A percentile compares a stretch with the other conserved stretches of the same genome.
Evolutionary conservation across 37 sponge, comb jelly and placozoan species (phyloP).

Genomic region (Chondrosia reniformis): DNA sequence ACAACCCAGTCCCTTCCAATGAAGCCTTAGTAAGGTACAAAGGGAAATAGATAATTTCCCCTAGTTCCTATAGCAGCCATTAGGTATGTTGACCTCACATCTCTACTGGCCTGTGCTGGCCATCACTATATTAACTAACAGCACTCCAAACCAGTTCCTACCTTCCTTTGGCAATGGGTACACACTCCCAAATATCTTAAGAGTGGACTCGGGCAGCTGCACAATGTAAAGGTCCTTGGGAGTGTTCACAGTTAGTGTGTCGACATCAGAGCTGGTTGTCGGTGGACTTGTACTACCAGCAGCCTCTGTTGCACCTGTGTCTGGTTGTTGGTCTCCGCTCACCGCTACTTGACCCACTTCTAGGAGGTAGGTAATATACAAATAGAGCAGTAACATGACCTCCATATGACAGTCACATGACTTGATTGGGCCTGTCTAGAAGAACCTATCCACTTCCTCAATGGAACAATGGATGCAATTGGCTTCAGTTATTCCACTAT

Average conservation of each 20-base stretch:
- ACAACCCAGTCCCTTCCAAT: not conserved
- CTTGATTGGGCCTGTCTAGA: too few relatives aligned
- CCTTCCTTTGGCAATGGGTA: not conserved
- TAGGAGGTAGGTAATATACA: too few relatives aligned
- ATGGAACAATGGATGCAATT: too few relatives aligned
- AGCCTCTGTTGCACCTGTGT: too few relatives aligned
- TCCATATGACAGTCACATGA: too few relatives aligned
- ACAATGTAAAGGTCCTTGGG: conserved; percentile 4
- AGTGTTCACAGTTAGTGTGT: not conserved
- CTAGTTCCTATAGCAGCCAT: not conserved
- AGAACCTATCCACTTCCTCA: too few relatives aligned
- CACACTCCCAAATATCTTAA: conserved; percentile 19
- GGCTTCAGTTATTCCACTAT: too few relatives aligned
- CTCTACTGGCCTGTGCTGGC: not conserved
- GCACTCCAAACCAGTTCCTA: not conserved
- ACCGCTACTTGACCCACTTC: too few relatives aligned
- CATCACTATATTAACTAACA: not conserved
- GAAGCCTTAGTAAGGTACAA: not conserved
- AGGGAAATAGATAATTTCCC: not conserved
- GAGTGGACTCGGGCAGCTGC: not conserved
- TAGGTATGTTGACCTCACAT: not conserved
- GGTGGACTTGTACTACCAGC: not conserved
- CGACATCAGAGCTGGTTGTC: not conserved
- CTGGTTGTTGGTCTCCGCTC: too few relatives aligned
- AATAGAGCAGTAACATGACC: too few relatives aligned